Conservation (phyloP, 2,888 invertebrate genomes). For the Coecobrya sp. region DNA sequence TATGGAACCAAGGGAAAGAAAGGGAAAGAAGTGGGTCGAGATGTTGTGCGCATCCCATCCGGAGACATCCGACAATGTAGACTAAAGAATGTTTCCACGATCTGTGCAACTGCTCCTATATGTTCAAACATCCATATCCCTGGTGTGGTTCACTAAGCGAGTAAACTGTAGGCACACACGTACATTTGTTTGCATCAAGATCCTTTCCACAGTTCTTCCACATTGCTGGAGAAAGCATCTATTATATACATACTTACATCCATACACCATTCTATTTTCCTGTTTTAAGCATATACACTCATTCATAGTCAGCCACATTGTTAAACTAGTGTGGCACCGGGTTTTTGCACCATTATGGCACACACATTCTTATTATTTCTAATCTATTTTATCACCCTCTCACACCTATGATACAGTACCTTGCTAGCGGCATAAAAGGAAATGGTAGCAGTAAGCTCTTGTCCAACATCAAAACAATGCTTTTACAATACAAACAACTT, state of each 20-base stretch:
- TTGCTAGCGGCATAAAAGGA: neutral
- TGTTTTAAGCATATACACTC: neutral
- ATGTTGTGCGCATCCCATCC: conserved; percentile 86
- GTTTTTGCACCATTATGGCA: neutral
- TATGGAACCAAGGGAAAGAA: conserved; percentile 53
- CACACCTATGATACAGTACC: neutral
- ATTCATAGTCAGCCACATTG: neutral
- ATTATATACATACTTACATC: neutral
- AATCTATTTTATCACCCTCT: conserved; percentile 4
- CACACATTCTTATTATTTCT: neutral
- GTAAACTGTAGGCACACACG: conserved; percentile 77
- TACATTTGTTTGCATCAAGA: conserved; percentile 2
- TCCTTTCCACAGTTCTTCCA: neutral
- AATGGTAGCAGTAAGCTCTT: neutral
- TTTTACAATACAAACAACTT: conserved; percentile 12
- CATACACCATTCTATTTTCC: neutral
- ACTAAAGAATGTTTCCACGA: conserved; percentile 75
- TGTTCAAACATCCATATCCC: conserved; percentile 77
- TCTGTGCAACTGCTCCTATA: conserved; percentile 62
- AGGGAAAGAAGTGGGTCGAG: conserved; percentile 83
- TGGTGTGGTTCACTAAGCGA: conserved; percentile 79
- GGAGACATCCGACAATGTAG: conserved; percentile 84
- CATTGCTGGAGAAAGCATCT: conserved; percentile 19
- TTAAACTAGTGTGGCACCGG: neutral
- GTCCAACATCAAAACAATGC: conserved; percentile 1